Base-by-base conservation (phyloP, 2,888 invertebrate species). In the Eretmocerus hayati region DNA sequence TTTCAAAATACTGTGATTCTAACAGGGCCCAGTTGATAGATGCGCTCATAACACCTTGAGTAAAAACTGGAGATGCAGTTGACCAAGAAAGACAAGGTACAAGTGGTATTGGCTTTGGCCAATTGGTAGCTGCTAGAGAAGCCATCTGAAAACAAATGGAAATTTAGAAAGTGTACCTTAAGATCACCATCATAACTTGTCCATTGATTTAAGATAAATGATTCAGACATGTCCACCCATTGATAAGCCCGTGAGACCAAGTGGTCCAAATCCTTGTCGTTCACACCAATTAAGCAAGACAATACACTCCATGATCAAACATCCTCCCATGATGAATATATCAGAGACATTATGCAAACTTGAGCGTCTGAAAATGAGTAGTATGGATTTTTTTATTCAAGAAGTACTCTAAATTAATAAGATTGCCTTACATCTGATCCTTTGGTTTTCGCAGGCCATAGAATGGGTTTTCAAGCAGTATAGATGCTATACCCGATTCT, bases 291-390 rank as follows among this genome's bases (percentile, higher is more conserved):
- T 86, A 57, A 97, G 80, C 57, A 99, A 75, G 41, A 88, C 94
- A 59, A 93, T 75, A 33, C 90, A 87, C 75, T 99, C 99, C 61
- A 96, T 78, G 55, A 97, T 89, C 50, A 99, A 76, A 65, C 95
- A 92, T 36, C 93, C 96, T 48, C 97, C 97, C 97, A 99, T 99
- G 57, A 97, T 90, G 77, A 99, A 96, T 67, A 99, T 87, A 71
- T 99, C 97, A 18, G 92, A 90, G 4, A 97, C 96, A 75, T 96
- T 90, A 68, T 89, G 88, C 42, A 99, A 80, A 62, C 88, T 86
- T 2, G 95, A 96, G 30, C 94, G 85, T 51, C 89, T 90, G 70
- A 32, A 65, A 62, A 56, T 42, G 57, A 44, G 35, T 53, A 53
- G 4, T 15, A 35, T 9, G 6, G 11, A 26, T 11, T 26, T 41